Conservation (phyloP, 2,113 vertebrate genomes). For the Mellivora capensis region DNA sequence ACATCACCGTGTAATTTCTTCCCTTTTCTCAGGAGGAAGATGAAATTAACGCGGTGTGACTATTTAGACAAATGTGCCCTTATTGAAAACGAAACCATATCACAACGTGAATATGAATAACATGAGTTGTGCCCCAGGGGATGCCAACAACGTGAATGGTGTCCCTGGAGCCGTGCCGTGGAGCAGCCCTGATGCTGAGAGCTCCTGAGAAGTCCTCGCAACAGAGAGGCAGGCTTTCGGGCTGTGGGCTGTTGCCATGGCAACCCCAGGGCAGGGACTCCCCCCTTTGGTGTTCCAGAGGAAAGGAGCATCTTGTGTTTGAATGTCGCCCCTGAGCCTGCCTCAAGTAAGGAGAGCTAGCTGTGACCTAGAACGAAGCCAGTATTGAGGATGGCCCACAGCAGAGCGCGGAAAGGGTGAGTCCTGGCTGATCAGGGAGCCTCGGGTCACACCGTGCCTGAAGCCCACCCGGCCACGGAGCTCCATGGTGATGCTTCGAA, state of each 20-base stretch:
- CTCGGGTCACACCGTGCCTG: neutral
- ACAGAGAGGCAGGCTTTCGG: neutral
- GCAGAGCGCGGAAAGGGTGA: fast-evolving
- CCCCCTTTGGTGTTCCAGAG: neutral
- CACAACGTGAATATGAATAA: neutral
- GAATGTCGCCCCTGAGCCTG: neutral
- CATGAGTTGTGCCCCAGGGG: neutral
- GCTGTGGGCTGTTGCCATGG: neutral
- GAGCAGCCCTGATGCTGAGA: neutral
- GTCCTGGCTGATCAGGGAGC: too few species aligned
- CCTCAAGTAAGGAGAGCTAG: neutral
- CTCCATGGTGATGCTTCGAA: neutral
- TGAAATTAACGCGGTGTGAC: neutral
- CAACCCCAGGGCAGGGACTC: neutral
- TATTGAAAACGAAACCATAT: neutral
- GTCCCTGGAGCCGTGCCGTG: neutral
- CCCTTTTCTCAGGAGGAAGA: neutral
- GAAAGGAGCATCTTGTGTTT: neutral
- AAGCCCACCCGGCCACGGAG: neutral
- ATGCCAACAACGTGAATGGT: neutral
- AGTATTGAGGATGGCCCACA: fast-evolving
- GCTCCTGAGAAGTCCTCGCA: neutral
- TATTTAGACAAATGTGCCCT: neutral
- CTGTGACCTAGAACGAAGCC: neutral
- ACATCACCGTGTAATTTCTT: neutral